Evolutionary conservation across 2,888 invertebrate genomes (phyloP), one percentile per base, ranked within the genome.

Genomic region (Megastigmus dorsalis): DNA sequence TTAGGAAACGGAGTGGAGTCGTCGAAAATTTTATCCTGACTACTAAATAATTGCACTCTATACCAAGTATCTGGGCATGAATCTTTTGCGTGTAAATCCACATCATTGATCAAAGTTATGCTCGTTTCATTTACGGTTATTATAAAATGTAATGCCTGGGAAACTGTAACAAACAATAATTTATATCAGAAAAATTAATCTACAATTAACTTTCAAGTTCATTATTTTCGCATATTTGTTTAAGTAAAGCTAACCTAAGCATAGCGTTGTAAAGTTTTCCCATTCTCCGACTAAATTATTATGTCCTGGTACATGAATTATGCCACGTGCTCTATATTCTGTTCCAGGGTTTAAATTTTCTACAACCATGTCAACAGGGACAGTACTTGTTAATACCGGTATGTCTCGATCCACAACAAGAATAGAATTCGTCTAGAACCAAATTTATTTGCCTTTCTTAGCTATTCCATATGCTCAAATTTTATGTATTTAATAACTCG

Each of bases 41-140:
- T 3, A 13, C 69, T 18, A 9, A 57, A 43, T 0, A 82, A 9
- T 36, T 48, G 3, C 0, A 80, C n/a, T 0, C 45, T 7, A 67
- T 84, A 83, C 82, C 80, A 82, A 2, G 52, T 50, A 1, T 60
- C 41, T 0, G 81, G 82, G 38, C 84, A 84, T 0, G 78, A 76
- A 73, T 62, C 62, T 28, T 52, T 60, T 18, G 38, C 15, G 28
- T 66, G 62, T 28, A 30, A 18, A 26, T 63, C 54, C 9, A 28
- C 38, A 18, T n/a, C 5, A 50, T 60, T 63, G 9, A 60, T 15
- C 0, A 82, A 15, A 4, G 38, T 77, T 15, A 83, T 23, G 20
- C 69, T 78, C 0, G 55, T 77, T 59, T 80, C 78, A 5, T 43
- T 60, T 2, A n/a, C 26, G 1, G 15, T 62, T n/a, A 77, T 26